Conservation (phyloP, 2,797 vertebrate genomes). For the Syngnathus rostellatus region DNA sequence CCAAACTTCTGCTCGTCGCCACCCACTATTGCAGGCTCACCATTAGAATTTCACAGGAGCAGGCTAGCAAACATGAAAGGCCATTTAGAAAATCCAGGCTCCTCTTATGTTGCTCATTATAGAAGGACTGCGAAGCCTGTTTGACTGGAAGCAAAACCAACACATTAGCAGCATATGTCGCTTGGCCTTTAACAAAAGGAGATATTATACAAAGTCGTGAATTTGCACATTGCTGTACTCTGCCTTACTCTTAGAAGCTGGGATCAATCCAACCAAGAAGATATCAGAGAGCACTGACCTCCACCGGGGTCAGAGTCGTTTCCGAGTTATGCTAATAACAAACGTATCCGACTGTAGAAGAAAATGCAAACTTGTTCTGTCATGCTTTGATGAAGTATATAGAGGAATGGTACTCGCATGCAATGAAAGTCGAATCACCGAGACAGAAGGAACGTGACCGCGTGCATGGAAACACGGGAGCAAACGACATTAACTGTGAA, state of each 20-base stretch:
- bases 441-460: conserved; percentile 8
- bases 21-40: conserved; percentile 14
- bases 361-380: neutral
- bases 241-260: conserved; percentile 19
- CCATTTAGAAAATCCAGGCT: conserved; percentile 44
- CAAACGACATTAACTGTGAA: conserved; percentile 35
- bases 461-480: conserved; percentile 21
- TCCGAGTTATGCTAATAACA: neutral
- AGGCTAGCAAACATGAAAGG: conserved; percentile 37
- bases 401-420: neutral
- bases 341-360: neutral
- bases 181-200: neutral
- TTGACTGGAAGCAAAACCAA: conserved; percentile 24
- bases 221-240: conserved; percentile 21
- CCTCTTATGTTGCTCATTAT: conserved; percentile 39
- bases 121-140: conserved; percentile 12
- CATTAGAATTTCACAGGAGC: conserved; percentile 32
- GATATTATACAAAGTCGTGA: conserved; percentile 19
- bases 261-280: neutral
- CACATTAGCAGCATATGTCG: conserved; percentile 16
- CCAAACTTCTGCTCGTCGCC: conserved; percentile 19
- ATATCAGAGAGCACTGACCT: neutral
- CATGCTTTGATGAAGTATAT: conserved; percentile 5
- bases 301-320: neutral
- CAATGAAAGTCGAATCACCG: conserved; percentile 8